Evolutionary conservation across 2,888 invertebrate species (phyloP), one percentile per base, ranked within the genome.

Genomic region (Gymnoscelis rufifasciata): DNA sequence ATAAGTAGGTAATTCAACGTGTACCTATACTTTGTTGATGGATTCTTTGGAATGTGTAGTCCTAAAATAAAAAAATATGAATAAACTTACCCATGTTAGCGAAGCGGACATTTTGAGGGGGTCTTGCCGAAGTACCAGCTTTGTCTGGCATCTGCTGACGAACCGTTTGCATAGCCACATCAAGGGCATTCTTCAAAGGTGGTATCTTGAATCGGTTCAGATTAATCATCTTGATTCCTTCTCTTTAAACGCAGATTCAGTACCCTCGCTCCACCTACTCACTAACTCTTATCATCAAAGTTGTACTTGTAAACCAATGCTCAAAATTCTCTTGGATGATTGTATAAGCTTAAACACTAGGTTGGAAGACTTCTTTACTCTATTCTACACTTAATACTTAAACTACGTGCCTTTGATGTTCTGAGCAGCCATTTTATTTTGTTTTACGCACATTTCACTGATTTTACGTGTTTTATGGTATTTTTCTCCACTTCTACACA

Each of bases 111-210:
- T 87, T 88, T 58, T 89, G 90, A 30, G 87, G 88, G 1, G 88
- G 88, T 26, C 88, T 80, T 23, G 83, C 69, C 1, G 89, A 74
- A 26, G 90, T 84, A 1, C 89, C 87, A 6, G 83, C 72, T 64
- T 91, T 92, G 30, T 92, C 92, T 39, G 95, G 95, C 69, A 95
- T 91, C 66, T 92, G 91, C 71, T 95, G 93, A 62, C 93, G 90
- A 37, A 94, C 90, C 12, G 95, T 93, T 79, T 95, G 95, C 91
- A 94, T 92, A 14, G 95, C 94, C 56, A 95, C 95, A 71, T 94
- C 94, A 67, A 95, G 72, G 30, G 94, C 92, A 71, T 94, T 94
- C 71, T 91, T 91, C 53, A 94, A 68, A 27, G 94, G 93, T 37
- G 94, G 93, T 63, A 95, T 72, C 66, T 90, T 91, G 60, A 92